phyloP scores from a whole-genome alignment of 2,888 invertebrate genomes.

The Pseudococcus jackbeardsleyi region DNA sequence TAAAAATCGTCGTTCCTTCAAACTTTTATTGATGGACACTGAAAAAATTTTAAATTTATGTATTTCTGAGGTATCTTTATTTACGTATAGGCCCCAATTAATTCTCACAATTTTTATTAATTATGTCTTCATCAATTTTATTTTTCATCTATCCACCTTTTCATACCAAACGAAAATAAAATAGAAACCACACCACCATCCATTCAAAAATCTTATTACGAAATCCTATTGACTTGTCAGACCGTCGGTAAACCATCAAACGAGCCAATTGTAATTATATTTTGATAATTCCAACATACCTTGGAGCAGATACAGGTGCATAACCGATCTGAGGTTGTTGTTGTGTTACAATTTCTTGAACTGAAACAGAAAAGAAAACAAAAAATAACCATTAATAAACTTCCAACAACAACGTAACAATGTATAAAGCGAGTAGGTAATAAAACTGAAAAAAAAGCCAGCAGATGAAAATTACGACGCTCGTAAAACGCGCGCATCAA shows the following conservation, averaged over 20 bases:
- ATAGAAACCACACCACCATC: background rate
- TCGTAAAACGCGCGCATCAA: background rate
- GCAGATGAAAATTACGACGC: background rate
- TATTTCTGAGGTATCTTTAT: no score
- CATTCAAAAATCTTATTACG: background rate
- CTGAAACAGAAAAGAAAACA: conserved; percentile 58
- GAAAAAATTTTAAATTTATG: no score
- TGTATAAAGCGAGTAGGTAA: background rate
- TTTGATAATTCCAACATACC: conserved; percentile 47
- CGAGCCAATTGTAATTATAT: conserved; percentile 2
- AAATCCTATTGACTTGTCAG: background rate
- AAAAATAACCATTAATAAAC: conserved; percentile 48
- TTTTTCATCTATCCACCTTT: background rate
- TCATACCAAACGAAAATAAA: background rate
- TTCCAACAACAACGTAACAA: background rate
- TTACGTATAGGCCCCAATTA: no score
- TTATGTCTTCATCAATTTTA: no score
- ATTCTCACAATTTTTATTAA: no score
- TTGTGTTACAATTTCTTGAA: conserved; percentile 64
- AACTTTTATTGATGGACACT: no score
- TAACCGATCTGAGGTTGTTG: conserved; percentile 62
- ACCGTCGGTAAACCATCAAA: background rate
- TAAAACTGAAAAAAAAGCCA: background rate
- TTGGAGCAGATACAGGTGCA: conserved; percentile 40
- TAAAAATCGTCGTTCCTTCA: no score